Evolutionary conservation across 2,797 vertebrate species (phyloP).

Genomic region (Argya squamiceps): DNA sequence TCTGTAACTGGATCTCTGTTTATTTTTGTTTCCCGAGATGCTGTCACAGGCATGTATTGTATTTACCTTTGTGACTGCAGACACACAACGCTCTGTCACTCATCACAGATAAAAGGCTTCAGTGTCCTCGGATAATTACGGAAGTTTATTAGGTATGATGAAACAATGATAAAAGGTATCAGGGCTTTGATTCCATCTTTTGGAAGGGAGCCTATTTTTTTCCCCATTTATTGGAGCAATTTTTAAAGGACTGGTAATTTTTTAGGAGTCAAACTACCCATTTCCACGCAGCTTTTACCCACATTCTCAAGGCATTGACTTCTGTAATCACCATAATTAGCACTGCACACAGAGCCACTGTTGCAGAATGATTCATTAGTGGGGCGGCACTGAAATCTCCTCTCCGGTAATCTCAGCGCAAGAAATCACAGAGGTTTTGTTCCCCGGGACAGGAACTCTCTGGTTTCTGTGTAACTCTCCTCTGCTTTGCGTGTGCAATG

Average conservation of each 20-base stretch:
- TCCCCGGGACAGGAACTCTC: not conserved
- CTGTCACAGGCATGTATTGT: constrained; percentile 43
- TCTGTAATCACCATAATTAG: not conserved
- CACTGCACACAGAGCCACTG: not conserved
- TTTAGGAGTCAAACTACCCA: constrained; percentile 47
- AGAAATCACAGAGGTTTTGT: not conserved
- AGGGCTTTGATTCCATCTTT: constrained; percentile 62
- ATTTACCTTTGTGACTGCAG: constrained; percentile 51
- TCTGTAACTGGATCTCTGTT: constrained; percentile 35
- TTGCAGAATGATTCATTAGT: not conserved
- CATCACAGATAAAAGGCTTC: constrained; percentile 67
- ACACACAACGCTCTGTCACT: constrained; percentile 72
- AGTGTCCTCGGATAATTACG: constrained; percentile 68
- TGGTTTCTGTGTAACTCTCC: not conserved
- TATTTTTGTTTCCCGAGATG: constrained; percentile 31
- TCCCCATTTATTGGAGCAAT: constrained; percentile 64
- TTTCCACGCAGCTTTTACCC: constrained; percentile 48
- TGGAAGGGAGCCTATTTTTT: constrained; percentile 64
- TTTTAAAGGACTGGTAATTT: constrained; percentile 59
- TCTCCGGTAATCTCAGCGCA: not conserved
- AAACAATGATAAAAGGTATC: constrained; percentile 69
- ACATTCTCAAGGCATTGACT: not conserved
- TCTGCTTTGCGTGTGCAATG: not conserved
- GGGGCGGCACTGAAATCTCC: not conserved
- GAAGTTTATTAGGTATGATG: constrained; percentile 75